phyloP scores from a whole-genome alignment of 2,888 invertebrate species.

The Parasteatoda lunata region DNA sequence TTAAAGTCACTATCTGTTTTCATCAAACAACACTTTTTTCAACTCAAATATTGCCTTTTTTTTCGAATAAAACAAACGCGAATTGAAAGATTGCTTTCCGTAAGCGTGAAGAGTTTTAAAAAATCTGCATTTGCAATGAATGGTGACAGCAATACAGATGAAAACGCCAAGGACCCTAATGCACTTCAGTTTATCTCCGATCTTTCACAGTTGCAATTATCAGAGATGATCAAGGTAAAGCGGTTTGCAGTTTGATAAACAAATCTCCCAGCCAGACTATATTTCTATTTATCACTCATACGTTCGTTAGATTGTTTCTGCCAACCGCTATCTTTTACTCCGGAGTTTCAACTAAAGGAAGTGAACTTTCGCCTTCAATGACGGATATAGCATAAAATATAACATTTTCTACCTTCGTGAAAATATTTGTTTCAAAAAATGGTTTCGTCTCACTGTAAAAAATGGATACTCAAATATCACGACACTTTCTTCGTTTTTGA shows the following conservation, averaged over 20 bases:
- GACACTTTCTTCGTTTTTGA: too few species aligned
- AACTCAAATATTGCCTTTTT: too few species aligned
- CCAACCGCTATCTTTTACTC: conserved; percentile 20
- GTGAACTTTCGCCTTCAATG: conserved; percentile 16
- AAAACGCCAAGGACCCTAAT: background rate
- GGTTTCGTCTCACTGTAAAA: too few species aligned
- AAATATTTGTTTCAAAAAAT: too few species aligned
- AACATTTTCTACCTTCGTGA: too few species aligned
- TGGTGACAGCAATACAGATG: background rate
- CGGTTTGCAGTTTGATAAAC: conserved; percentile 52
- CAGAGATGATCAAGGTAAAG: conserved; percentile 47
- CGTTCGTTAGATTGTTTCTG: conserved; percentile 30
- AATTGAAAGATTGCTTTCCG: background rate
- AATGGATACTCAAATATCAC: too few species aligned
- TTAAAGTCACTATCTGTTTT: too few species aligned
- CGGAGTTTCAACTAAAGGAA: conserved; percentile 12
- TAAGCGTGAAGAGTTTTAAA: background rate
- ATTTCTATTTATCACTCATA: conserved; percentile 15
- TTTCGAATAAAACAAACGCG: too few species aligned
- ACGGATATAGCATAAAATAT: background rate
- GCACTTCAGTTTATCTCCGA: conserved; percentile 16
- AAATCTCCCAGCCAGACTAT: conserved; percentile 12
- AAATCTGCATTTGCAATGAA: too few species aligned
- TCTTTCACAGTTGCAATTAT: conserved; percentile 20
- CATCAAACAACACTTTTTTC: too few species aligned